Evolutionary conservation across 2,113 vertebrate genomes (phyloP), one percentile per base, ranked within the genome.

Genomic region (Gorsachius goisagi): DNA sequence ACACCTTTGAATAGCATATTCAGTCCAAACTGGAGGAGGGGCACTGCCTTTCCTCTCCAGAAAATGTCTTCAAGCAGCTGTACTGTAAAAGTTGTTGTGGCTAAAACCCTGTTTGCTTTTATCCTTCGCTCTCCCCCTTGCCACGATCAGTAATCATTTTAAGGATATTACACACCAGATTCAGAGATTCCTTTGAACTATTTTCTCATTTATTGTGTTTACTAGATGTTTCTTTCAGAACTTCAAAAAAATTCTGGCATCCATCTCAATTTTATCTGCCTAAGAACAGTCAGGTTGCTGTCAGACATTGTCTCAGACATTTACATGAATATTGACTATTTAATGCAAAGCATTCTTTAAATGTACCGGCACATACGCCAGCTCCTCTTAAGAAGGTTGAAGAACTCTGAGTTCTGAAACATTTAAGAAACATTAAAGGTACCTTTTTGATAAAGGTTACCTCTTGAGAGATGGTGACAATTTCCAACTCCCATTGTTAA

Each of bases 311-410:
- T 78, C 72, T 88, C 32, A 86, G 88, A 88, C 26, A 64, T 93
- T 93, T 94, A 92, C 86, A 93, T 78, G 79, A 96, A 76, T 95
- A 94, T 87, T 92, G 68, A 90, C 83, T 79, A 68, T 41, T 90
- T 92, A 94, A 95, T 90, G 86, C 66, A 95, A 92, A 87, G 5
- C 33, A 76, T 62, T 82, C 76, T 86, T 89, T 84, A 84, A 75
- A 89, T 78, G 74, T 49, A 77, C 49, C 72, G 56, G 33, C 49
- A 90, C 10, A 49, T 32, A 68, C 49, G 56, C 66, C 86, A 75
- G 32, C 13, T 84, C 30, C 45, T 76, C 39, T 87, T 90, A 77
- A 35, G 44, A 90, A 90, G n/a, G 30, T 3, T 92, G 85, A 93
- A 71, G 47, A 86, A 89, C 79, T 64, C 63, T 21, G 37, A 89